These are phyloP conservation scores for Exocentrus adspersus DNA, from an alignment of 2,888 invertebrate species.

Conservation along the genomic window DNA sequence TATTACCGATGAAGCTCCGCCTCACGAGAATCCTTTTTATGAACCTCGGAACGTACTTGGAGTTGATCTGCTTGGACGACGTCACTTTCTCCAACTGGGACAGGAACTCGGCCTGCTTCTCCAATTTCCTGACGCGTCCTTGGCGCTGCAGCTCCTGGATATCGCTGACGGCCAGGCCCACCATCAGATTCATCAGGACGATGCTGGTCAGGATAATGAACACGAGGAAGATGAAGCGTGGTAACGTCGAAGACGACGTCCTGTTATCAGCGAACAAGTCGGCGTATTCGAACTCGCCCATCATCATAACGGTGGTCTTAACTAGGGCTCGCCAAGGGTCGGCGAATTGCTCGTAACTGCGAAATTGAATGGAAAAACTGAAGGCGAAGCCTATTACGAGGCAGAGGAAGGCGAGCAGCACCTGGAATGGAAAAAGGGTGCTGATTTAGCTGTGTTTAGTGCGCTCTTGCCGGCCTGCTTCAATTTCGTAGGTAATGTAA, in stretches of 20 bases:
- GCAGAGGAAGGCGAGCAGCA: constrained; percentile 66
- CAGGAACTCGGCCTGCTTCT: constrained; percentile 61
- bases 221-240: constrained; percentile 64
- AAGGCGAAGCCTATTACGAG: constrained; percentile 68
- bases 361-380: constrained; percentile 67
- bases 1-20: constrained; percentile 38
- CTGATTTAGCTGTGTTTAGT: constrained; percentile 11
- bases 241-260: constrained; percentile 24
- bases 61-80: constrained; percentile 45
- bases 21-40: constrained; percentile 37
- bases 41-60: constrained; percentile 40
- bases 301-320: constrained; percentile 70
- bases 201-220: constrained; percentile 67
- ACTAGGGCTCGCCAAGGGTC: constrained; percentile 63
- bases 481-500: constrained; percentile 2
- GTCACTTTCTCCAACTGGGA: constrained; percentile 59
- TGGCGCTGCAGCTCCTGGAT: constrained; percentile 60
- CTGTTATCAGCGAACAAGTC: constrained; percentile 58
- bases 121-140: constrained; percentile 57
- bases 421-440: constrained; percentile 53
- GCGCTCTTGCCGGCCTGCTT: not conserved
- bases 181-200: constrained; percentile 68
- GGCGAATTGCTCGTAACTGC: constrained; percentile 60
- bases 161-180: constrained; percentile 68
- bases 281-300: constrained; percentile 67